Conservation (phyloP, 2,888 invertebrate species). For the Aporophyla nigra region DNA sequence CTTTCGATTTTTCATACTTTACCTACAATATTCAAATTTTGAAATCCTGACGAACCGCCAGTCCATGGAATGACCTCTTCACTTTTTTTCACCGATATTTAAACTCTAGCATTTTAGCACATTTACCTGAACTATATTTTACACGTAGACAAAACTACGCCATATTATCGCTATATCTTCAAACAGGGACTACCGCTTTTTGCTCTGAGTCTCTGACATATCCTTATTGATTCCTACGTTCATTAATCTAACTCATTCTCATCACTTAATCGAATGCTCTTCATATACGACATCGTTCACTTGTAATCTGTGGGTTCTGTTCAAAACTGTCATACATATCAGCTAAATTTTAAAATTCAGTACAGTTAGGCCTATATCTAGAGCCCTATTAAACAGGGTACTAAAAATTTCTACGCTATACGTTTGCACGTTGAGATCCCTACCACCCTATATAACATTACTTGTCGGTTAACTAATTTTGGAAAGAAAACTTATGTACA, state of each 20-base stretch:
- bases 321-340: constrained; percentile 12
- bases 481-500: too few relatives aligned
- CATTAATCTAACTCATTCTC: constrained; percentile 12
- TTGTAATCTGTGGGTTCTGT: constrained; percentile 12
- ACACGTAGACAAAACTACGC: constrained; percentile 38
- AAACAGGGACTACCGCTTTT: constrained; percentile 12
- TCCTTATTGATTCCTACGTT: constrained; percentile 22
- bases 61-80: constrained; percentile 72
- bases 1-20: constrained; percentile 40
- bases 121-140: constrained; percentile 11
- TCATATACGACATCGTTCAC: constrained; percentile 20
- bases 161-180: constrained; percentile 1
- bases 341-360: not conserved
- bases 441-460: too few relatives aligned
- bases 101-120: constrained; percentile 48
- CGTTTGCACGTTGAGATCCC: too few relatives aligned
- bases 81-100: constrained; percentile 46
- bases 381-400: too few relatives aligned
- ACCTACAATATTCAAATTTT: constrained; percentile 38
- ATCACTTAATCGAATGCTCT: constrained; percentile 19
- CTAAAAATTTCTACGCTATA: too few relatives aligned
- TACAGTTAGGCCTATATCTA: not conserved
- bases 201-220: not conserved
- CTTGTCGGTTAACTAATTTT: too few relatives aligned
- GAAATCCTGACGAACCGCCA: constrained; percentile 33